Conservation (phyloP, 2,113 vertebrate species). For the Coracopsis vasa region DNA sequence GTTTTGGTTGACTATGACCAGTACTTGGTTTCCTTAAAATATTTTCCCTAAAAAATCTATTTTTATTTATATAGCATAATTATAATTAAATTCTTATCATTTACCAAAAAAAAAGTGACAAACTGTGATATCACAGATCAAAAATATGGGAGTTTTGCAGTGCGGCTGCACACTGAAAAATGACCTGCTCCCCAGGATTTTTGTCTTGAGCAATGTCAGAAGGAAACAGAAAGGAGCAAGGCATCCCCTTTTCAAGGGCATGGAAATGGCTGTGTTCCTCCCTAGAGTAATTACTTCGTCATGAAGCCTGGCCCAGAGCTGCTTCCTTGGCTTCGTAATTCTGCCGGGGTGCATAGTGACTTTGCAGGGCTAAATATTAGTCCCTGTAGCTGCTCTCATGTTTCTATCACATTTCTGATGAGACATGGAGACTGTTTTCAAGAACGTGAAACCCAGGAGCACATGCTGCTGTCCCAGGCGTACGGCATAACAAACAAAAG, state of each 20-base stretch:
- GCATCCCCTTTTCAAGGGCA: not conserved
- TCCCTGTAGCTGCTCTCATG: not conserved
- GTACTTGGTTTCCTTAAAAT: not conserved
- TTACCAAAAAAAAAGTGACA: not conserved
- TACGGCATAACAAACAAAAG: not conserved
- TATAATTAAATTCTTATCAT: not conserved
- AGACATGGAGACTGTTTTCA: not conserved
- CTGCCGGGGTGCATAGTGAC: not conserved
- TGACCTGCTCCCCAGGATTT: not conserved
- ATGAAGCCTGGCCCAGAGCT: not conserved
- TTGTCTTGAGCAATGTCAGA: not conserved
- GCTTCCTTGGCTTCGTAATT: not conserved
- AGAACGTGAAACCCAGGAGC: not conserved
- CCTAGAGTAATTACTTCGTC: not conserved
- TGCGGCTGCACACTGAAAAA: not conserved
- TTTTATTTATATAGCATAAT: not conserved
- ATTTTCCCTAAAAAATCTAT: not conserved
- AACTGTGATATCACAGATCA: not conserved
- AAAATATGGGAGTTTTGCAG: not conserved
- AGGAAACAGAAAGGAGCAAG: not conserved
- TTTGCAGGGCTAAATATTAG: not conserved
- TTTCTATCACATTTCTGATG: not conserved
- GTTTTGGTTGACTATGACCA: not conserved
- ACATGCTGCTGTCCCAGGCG: not conserved
- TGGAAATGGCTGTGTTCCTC: not conserved